Base-by-base conservation (phyloP, 2,888 invertebrate species). In the Cartodere bifasciata region DNA sequence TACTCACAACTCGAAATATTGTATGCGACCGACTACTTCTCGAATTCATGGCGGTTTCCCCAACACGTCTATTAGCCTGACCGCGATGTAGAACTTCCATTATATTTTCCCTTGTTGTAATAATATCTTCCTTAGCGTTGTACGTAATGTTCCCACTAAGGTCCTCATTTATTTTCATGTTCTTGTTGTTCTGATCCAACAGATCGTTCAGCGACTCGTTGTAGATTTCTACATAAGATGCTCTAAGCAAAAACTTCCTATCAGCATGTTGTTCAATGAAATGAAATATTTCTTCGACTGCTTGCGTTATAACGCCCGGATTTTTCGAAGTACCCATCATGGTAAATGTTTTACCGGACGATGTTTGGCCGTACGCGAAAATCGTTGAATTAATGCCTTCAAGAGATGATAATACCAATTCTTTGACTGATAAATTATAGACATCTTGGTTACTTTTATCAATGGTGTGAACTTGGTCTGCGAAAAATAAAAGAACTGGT, bases 331-430 rank as follows among this genome's bases (percentile, higher is more conserved):
- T 70, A 1, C 91, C 91, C 52, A 80, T 70, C 78, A 87, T 83
- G 0, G 85, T 86, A 46, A 76, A 76, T 0, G 87, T 87, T 58
- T 87, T 87, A 31, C 88, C 91, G 0, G 87, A 87, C 1, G 86
- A 82, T 3, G 88, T 90, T 57, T 90, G 90, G 4, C 90, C 90
- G 54, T 91, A 91, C 0, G 88, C 87, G 62, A 91, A 86, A 41
- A 91, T 76, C 0, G 90, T 90, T 2, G 85, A 87, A 55, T 86
- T 85, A 45, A 83, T 75, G 2, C 86, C 86, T 38, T 71, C 67
- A 9, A 80, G 64, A 1, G 77, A 72, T 1, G 78, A 70, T 38
- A 75, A 67, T 2, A 85, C 74, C 38, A 85, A 76, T 0, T 80
- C 78, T 44, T 72, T 69, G 1, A 77, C 80, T 40, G 82, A 63